A percentile compares a stretch with the other conserved stretches of the same genome.
Evolutionary conservation across 1,140 invertebrate species (phyloP).

Genomic region (Apolygus lucorum): DNA sequence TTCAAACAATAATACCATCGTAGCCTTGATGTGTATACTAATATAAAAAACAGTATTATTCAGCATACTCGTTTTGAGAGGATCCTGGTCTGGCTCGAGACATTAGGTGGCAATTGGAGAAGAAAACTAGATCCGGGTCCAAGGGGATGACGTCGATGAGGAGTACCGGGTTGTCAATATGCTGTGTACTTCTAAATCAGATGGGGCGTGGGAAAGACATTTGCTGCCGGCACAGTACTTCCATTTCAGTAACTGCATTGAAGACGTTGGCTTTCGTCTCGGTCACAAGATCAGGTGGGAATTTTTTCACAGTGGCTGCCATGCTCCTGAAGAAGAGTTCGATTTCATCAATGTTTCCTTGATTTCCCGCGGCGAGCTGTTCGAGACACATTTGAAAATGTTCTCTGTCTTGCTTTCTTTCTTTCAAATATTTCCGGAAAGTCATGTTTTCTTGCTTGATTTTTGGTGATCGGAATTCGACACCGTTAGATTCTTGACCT

Average conservation of each 20-base stretch:
- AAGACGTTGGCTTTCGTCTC: not conserved
- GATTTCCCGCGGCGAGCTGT: not conserved
- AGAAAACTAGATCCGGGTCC: no score
- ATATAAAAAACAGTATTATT: no score
- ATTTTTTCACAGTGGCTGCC: slow-evolving; percentile 4
- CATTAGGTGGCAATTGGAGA: no score
- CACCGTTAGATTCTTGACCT: not conserved
- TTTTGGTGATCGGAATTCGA: not conserved
- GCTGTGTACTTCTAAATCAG: no score
- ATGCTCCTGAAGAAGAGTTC: not conserved
- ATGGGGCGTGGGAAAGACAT: no score
- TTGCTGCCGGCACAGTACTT: not conserved
- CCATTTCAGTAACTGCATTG: slow-evolving; percentile 3
- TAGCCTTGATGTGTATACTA: no score
- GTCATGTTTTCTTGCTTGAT: not conserved
- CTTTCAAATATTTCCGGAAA: slow-evolving; percentile 1
- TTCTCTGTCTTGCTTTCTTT: slow-evolving; percentile 6
- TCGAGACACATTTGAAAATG: slow-evolving; percentile 2
- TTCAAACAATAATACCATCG: no score
- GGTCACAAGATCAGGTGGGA: not conserved
- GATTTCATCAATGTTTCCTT: not conserved
- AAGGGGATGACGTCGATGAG: no score
- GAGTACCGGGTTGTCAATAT: no score
- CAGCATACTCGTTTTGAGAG: no score
- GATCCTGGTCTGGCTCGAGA: no score